A percentile compares a stretch with the other conserved stretches of the same genome.
phyloP scores from a whole-genome alignment of 92 coral and sea anemone genomes.

The Heliopora coerulea region DNA sequence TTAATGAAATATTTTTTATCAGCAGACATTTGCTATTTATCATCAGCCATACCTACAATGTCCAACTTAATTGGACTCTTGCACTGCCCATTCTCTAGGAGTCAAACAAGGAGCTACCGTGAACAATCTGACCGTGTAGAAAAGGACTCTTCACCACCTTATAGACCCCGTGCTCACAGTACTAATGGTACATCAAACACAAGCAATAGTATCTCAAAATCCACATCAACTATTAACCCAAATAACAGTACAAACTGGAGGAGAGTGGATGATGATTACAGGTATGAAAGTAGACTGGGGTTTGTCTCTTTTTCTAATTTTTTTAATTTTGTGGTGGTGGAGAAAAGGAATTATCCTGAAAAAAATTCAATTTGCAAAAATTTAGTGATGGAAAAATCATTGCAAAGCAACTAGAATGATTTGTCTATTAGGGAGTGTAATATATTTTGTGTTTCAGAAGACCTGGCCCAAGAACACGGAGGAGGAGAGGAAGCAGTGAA shows the following conservation, averaged over 20 bases:
- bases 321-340: no score
- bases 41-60: no score
- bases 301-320: not conserved
- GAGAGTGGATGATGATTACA: constrained; percentile 46
- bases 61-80: no score
- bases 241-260: constrained; percentile 52
- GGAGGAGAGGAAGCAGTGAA: constrained; percentile 98
- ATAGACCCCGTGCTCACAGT: constrained; percentile 62
- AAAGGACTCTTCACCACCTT: constrained; percentile 23
- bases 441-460: not conserved
- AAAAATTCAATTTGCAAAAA: constrained; percentile 17
- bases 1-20: no score
- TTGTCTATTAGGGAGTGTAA: no score
- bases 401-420: no score
- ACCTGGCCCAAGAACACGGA: constrained; percentile 58
- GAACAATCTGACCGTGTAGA: constrained; percentile 55
- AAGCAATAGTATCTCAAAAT: constrained; percentile 41
- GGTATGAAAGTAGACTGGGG: constrained; percentile 53
- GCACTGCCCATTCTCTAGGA: constrained; percentile 51
- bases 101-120: constrained; percentile 55
- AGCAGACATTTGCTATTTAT: no score
- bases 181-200: constrained; percentile 52
- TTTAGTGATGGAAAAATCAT: no score
- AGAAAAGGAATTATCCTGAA: constrained; percentile 10
- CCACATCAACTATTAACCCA: constrained; percentile 43